These are phyloP conservation scores for Thomomys bottae DNA, from an alignment of 2,113 vertebrate species.

Conservation along the genomic window DNA sequence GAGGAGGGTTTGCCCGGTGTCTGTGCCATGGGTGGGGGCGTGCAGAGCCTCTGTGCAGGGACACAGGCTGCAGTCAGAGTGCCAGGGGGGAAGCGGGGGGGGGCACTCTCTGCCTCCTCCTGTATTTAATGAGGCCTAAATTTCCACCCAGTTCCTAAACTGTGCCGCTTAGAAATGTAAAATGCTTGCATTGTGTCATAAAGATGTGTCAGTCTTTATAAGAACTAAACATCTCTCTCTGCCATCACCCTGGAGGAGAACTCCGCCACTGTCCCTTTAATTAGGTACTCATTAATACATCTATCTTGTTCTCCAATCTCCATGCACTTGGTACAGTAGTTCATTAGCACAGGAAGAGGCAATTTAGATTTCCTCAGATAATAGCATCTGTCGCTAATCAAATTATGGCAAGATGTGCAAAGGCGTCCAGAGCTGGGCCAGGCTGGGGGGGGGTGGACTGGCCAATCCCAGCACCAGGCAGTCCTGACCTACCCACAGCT, in stretches of 20 bases:
- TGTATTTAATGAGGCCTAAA: slow-evolving; percentile 40
- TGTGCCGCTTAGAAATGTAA: slow-evolving; percentile 58
- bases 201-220: slow-evolving; percentile 65
- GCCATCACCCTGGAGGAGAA: slow-evolving; percentile 48
- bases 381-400: slow-evolving; percentile 85
- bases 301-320: slow-evolving; percentile 84
- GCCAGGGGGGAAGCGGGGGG: neutral
- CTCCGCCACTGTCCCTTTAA: slow-evolving; percentile 83
- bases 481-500: too few relatives aligned
- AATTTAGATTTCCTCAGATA: slow-evolving; percentile 88
- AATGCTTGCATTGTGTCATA: slow-evolving; percentile 51
- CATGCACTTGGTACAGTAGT: slow-evolving; percentile 79
- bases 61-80: neutral
- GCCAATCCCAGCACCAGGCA: too few relatives aligned
- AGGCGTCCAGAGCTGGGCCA: slow-evolving; percentile 70
- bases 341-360: slow-evolving; percentile 87
- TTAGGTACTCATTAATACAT: slow-evolving; percentile 85
- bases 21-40: accelerated
- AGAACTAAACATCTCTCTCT: slow-evolving; percentile 37
- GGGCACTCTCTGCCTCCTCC: too few relatives aligned
- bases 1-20: too few relatives aligned
- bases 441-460: neutral
- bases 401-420: slow-evolving; percentile 82
- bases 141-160: slow-evolving; percentile 5
- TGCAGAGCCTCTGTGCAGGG: accelerated